These are phyloP conservation scores for Drosophila sp. DNA, from an alignment of 1,140 invertebrate genomes.

Conservation along the genomic window DNA sequence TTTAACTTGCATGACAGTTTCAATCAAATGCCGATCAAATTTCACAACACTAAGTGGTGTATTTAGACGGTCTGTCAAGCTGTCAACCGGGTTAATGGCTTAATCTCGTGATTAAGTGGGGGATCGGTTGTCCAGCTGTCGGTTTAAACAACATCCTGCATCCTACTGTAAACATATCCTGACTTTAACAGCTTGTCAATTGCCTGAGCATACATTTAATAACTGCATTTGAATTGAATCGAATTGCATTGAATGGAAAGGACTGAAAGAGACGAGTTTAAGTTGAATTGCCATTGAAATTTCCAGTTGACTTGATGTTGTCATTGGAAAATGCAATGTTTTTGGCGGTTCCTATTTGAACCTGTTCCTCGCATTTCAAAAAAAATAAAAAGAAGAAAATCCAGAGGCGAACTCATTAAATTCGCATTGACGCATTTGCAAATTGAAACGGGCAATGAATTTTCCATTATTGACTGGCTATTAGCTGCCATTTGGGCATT, in stretches of 20 bases:
- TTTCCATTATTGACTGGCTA: constrained; percentile 20
- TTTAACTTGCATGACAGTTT: constrained; percentile 4
- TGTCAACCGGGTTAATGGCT: background rate
- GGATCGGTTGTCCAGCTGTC: background rate
- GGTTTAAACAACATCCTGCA: background rate
- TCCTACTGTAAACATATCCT: too few relatives aligned
- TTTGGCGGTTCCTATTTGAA: constrained; percentile 5
- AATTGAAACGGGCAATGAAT: constrained; percentile 30
- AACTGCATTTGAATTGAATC: background rate
- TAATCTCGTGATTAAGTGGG: background rate
- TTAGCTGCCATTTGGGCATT: too few relatives aligned
- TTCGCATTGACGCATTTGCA: constrained; percentile 33
- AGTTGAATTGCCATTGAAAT: background rate
- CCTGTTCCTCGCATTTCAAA: constrained; percentile 12
- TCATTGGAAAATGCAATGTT: constrained; percentile 1
- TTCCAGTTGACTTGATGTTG: constrained; percentile 3
- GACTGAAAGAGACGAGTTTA: background rate
- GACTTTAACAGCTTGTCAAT: too few relatives aligned
- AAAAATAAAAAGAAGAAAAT: background rate
- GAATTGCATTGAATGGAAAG: too few relatives aligned
- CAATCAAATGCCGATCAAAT: background rate
- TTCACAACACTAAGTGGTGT: background rate
- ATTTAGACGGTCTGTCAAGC: background rate
- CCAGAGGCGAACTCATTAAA: constrained; percentile 24
- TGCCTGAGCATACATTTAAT: background rate